Base-by-base conservation (phyloP, 2,113 vertebrate species). In the Zosterops hypoxanthus region DNA sequence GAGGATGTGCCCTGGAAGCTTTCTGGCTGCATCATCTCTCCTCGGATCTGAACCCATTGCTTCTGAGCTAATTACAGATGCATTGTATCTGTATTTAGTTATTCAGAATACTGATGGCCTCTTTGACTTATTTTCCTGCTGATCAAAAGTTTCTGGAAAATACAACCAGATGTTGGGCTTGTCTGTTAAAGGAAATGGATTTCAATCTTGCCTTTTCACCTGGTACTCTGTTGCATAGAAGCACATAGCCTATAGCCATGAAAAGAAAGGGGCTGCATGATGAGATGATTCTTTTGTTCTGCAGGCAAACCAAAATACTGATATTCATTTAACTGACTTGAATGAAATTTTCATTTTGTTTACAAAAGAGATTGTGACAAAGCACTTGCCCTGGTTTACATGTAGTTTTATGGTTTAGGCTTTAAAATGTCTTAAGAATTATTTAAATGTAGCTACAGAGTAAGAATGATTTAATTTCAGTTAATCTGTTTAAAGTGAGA, bases 341-440 rank as follows among this genome's bases (percentile, higher is more conserved):
- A 77, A 42, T 29, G 5, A 86, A 73, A 41, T 61, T 72, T 69
- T 60, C 0, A 15, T 69, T 91, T 84, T 82, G 21, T 33, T 81
- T 77, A 75, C 36, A 42, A 57, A 78, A 63, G 20, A 33, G 18
- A 36, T 64, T 34, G 34, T 71, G 39, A 88, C 33, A 63, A 76
- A 79, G 2, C 29, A 31, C 23, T 79, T n/a, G 23, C 29, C 42
- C 11, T 53, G 22, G 19, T 60, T 82, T 53, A 22, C 26, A 8
- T 9, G 15, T 15, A 47, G 13, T 70, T 14, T 33, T 49, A 41
- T 4, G 4, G 28, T 59, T 78, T 63, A 61, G 52, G 23, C 14
- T 91, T 86, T 91, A 55, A 87, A 90, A 63, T 79, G 25, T 34
- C 39, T 92, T 66, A 50, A 71, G 29, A 66, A 79, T 50, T 85